Conservation (phyloP, 2,113 vertebrate species). For the Dolichotis patagonum region DNA sequence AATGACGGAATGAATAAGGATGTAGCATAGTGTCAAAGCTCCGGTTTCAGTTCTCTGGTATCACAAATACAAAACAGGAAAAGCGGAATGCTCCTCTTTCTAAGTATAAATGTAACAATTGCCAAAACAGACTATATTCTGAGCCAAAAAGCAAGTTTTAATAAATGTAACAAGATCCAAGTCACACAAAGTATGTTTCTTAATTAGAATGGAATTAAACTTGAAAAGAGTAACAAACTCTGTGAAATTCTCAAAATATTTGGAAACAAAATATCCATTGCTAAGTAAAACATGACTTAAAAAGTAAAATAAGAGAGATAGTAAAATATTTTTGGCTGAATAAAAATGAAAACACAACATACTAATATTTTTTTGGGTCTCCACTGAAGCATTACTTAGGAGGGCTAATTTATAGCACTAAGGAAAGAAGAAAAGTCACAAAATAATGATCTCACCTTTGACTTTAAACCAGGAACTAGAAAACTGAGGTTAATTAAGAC, state of each 20-base stretch:
- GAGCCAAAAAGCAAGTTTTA: not conserved
- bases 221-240: constrained; percentile 15
- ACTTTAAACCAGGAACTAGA: not conserved
- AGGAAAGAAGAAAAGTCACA: not conserved
- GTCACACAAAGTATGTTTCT: constrained; percentile 4
- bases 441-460: not conserved
- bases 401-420: not conserved
- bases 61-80: not conserved
- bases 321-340: not conserved
- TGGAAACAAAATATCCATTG: constrained; percentile 24
- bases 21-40: not conserved
- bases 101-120: not conserved
- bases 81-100: not conserved
- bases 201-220: constrained; percentile 37
- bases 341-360: not conserved
- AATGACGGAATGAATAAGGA: not conserved
- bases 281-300: not conserved
- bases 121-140: not conserved
- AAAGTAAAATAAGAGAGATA: not conserved
- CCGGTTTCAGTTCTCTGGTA: not conserved
- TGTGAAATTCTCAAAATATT: constrained; percentile 24
- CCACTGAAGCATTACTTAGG: not conserved
- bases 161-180: constrained; percentile 3
- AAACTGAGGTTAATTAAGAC: not conserved
- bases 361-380: not conserved